Evolutionary conservation across 2,888 invertebrate species (phyloP).

Genomic region (Melitaea athalia): DNA sequence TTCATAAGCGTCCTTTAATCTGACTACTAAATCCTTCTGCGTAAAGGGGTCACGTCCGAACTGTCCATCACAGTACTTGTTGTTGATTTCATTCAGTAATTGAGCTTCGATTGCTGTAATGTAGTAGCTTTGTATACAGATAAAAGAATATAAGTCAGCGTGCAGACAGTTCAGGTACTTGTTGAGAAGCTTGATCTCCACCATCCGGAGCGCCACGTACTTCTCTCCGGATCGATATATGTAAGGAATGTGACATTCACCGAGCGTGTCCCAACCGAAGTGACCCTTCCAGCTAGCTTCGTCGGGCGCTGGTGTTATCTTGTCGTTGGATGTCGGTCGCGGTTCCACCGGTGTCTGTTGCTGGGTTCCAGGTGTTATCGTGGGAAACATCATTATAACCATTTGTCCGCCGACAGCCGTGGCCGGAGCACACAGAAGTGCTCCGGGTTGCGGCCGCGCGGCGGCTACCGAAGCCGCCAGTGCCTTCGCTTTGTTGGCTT

Average conservation of each 20-base stretch:
- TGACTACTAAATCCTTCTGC: slow-evolving; percentile 93
- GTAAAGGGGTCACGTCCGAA: slow-evolving; percentile 95
- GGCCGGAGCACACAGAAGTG: slow-evolving; percentile 58
- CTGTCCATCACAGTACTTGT: slow-evolving; percentile 94
- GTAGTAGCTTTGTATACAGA: slow-evolving; percentile 95
- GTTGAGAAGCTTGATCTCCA: slow-evolving; percentile 94
- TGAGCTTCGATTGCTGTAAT: slow-evolving; percentile 95
- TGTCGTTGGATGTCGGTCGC: slow-evolving; percentile 63
- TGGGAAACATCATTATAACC: slow-evolving; percentile 84
- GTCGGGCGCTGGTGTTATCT: slow-evolving; percentile 81
- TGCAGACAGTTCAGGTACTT: slow-evolving; percentile 94
- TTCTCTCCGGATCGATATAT: slow-evolving; percentile 91
- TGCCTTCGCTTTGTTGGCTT: slow-evolving; percentile 88
- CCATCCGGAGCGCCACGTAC: slow-evolving; percentile 96
- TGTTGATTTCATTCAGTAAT: slow-evolving; percentile 95
- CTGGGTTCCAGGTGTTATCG: slow-evolving; percentile 64
- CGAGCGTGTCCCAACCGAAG: slow-evolving; percentile 96
- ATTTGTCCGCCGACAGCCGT: slow-evolving; percentile 73
- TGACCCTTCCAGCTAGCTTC: slow-evolving; percentile 90
- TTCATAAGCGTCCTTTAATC: slow-evolving; percentile 92
- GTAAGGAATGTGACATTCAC: slow-evolving; percentile 93
- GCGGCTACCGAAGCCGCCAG: slow-evolving; percentile 76
- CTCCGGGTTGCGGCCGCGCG: slow-evolving; percentile 75
- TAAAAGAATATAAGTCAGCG: slow-evolving; percentile 94
- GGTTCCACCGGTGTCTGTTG: slow-evolving; percentile 56